Conservation (phyloP, 2,888 invertebrate genomes). For the Drosophila merina region DNA sequence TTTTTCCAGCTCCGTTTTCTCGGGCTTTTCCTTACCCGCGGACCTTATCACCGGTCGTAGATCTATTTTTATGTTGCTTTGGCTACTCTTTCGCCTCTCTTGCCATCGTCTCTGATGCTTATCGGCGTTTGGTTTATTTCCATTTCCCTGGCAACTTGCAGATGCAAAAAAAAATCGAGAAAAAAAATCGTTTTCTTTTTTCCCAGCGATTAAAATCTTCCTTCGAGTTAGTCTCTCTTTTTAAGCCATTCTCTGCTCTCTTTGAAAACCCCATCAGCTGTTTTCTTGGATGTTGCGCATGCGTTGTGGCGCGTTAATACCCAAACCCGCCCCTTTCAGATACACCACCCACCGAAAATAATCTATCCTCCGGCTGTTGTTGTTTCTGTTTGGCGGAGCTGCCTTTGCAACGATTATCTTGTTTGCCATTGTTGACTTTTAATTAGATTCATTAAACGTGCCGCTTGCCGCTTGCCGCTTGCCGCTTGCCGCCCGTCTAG, state of each 20-base stretch:
- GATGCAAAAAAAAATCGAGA: slow-evolving; percentile 56
- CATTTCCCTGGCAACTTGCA: slow-evolving; percentile 75
- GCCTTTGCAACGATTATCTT: slow-evolving; percentile 71
- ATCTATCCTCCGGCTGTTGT: slow-evolving; percentile 5
- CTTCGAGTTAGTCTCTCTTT: slow-evolving; percentile 1
- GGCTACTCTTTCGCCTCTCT: slow-evolving; percentile 34
- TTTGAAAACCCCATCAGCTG: slow-evolving; percentile 61
- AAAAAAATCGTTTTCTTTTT: slow-evolving; percentile 54
- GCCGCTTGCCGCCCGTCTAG: slow-evolving; percentile 41
- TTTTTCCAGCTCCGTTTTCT: slow-evolving; percentile 12
- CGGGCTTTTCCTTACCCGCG: slow-evolving; percentile 23
- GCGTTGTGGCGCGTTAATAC: slow-evolving; percentile 55
- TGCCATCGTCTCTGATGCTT: slow-evolving; percentile 34
- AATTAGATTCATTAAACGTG: slow-evolving; percentile 81
- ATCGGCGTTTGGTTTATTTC: slow-evolving; percentile 74
- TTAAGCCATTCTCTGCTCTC: slow-evolving; percentile 6
- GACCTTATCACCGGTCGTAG: slow-evolving; percentile 65
- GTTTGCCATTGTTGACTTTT: slow-evolving; percentile 81
- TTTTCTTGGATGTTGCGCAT: slow-evolving; percentile 70
- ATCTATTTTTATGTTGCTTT: slow-evolving; percentile 71
- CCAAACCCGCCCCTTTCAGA: background rate
- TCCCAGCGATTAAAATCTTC: slow-evolving; percentile 51
- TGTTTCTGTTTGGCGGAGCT: slow-evolving; percentile 28
- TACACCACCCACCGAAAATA: slow-evolving; percentile 17
- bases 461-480: slow-evolving; percentile 69